These are phyloP conservation scores for Lepidurus couesii DNA, from an alignment of 1,140 invertebrate genomes.

Conservation along the genomic window DNA sequence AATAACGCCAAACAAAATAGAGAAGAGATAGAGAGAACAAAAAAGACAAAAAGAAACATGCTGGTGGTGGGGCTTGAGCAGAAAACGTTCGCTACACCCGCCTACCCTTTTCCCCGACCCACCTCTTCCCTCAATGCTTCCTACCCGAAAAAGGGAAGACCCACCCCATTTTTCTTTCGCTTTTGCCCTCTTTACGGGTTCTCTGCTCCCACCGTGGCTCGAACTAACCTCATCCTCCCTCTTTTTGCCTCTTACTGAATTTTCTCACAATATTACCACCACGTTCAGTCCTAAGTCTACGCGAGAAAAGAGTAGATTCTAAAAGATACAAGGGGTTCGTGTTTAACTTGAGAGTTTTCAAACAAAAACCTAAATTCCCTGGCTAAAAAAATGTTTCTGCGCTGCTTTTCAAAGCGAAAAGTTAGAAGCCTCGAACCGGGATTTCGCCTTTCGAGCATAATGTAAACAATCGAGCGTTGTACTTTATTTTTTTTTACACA, in stretches of 20 bases:
- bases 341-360: too few species aligned
- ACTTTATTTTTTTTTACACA: too few species aligned
- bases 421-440: too few species aligned
- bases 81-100: neutral
- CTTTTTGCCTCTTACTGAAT: constrained; percentile 17
- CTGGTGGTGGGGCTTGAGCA: neutral
- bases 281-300: constrained; percentile 18
- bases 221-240: constrained; percentile 17
- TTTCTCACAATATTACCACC: constrained; percentile 22
- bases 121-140: neutral
- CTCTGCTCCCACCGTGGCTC: neutral
- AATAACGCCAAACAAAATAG: neutral
- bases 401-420: too few species aligned
- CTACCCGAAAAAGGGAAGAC: neutral
- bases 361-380: too few species aligned
- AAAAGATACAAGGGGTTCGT: neutral
- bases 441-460: too few species aligned
- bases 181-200: constrained; percentile 15
- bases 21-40: neutral
- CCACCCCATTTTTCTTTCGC: constrained; percentile 17
- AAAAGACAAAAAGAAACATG: neutral
- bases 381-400: too few species aligned
- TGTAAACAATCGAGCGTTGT: too few species aligned
- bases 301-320: constrained; percentile 13
- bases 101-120: neutral